These are phyloP conservation scores for Caerostris extrusa DNA, from an alignment of 1,140 invertebrate species.

Conservation along the genomic window DNA sequence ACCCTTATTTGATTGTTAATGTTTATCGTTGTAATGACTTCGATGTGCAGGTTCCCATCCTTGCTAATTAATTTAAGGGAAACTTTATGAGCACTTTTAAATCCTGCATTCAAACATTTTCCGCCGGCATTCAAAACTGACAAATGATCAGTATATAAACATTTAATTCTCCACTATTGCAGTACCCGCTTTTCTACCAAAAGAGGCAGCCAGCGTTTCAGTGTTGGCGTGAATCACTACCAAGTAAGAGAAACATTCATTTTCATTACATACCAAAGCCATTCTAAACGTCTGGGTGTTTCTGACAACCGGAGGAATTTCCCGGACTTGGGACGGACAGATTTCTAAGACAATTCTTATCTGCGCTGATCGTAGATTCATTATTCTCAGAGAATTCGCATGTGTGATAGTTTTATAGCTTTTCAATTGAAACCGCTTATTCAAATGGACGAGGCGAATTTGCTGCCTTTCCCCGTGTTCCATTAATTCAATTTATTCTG, in stretches of 20 bases:
- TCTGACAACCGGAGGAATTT: conserved; percentile 71
- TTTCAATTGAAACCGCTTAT: conserved; percentile 75
- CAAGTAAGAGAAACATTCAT: conserved; percentile 73
- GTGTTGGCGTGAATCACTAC: conserved; percentile 4
- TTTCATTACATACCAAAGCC: conserved; percentile 67
- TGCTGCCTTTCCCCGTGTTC: conserved; percentile 19
- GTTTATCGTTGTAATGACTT: conserved; percentile 65
- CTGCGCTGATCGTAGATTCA: conserved; percentile 71
- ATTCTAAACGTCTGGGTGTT: conserved; percentile 65
- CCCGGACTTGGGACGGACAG: conserved; percentile 57
- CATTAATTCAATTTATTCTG: conserved; percentile 75
- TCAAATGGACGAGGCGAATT: conserved; percentile 66
- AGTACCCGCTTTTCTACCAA: not conserved
- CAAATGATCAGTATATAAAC: conserved; percentile 73
- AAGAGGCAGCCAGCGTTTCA: not conserved
- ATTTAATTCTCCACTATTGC: conserved; percentile 66
- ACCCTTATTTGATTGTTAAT: conserved; percentile 57
- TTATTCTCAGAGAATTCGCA: conserved; percentile 66
- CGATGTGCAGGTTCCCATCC: conserved; percentile 21
- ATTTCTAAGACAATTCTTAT: conserved; percentile 74
- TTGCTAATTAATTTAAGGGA: conserved; percentile 61
- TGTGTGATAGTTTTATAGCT: conserved; percentile 74
- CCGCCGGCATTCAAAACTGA: conserved; percentile 65
- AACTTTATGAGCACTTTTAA: conserved; percentile 71
- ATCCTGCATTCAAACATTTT: conserved; percentile 65